Conservation (phyloP, 2,113 vertebrate species). For the Micronycteris hirsuta region DNA sequence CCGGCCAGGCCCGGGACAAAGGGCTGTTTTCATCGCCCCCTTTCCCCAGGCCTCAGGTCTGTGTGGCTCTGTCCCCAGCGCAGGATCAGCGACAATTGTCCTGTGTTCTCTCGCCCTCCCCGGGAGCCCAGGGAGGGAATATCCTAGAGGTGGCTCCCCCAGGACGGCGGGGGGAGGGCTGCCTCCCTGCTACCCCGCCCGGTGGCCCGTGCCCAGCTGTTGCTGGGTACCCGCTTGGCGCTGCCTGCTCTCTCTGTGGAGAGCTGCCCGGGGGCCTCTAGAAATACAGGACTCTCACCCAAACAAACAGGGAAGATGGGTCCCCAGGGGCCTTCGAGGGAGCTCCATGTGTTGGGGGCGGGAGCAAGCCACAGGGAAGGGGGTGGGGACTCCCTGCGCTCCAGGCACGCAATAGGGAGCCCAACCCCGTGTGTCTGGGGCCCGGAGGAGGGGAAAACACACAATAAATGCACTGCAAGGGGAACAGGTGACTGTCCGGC, state of each 20-base stretch:
- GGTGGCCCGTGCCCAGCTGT: constrained; percentile 47
- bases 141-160: constrained; percentile 25
- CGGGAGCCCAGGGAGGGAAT: background rate
- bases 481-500: background rate
- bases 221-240: constrained; percentile 30
- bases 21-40: constrained; percentile 55
- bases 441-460: background rate
- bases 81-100: constrained; percentile 58
- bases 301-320: constrained; percentile 4
- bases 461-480: background rate
- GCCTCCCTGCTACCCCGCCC: background rate
- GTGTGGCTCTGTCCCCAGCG: constrained; percentile 29
- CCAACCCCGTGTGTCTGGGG: background rate
- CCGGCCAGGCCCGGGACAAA: constrained; percentile 43
- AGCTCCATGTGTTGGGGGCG: background rate
- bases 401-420: background rate
- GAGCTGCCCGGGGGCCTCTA: background rate
- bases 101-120: constrained; percentile 58
- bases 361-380: background rate
- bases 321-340: background rate
- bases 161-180: background rate
- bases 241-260: background rate
- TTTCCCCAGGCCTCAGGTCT: constrained; percentile 50
- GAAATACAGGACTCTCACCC: constrained; percentile 23
- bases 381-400: background rate